Conservation (phyloP, 2,113 vertebrate genomes). For the Leptobrachium leishanense region DNA sequence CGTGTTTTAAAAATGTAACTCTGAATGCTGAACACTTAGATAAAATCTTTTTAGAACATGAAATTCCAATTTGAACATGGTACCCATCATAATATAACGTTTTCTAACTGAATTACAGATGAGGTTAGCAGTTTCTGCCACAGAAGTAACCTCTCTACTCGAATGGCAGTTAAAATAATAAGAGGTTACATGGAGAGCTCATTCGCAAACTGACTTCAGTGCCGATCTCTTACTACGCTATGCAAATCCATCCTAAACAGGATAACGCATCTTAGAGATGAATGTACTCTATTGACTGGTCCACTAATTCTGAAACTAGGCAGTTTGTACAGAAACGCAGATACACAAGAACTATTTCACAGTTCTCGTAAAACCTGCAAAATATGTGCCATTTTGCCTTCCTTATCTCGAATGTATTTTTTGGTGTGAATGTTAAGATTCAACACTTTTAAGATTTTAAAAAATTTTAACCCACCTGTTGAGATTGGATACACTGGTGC, state of each 20-base stretch:
- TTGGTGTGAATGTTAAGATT: too few relatives aligned
- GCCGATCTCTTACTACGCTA: neutral
- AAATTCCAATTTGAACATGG: neutral
- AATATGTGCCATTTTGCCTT: too few relatives aligned
- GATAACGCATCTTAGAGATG: neutral
- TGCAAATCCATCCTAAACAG: conserved; percentile 43
- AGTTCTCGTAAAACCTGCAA: too few relatives aligned
- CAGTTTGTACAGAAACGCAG: conserved; percentile 8
- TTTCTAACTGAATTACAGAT: conserved; percentile 14
- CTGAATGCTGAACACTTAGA: too few relatives aligned
- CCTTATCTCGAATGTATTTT: too few relatives aligned
- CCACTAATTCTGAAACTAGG: conserved; percentile 39
- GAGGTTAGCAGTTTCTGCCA: conserved; percentile 22
- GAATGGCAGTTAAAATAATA: neutral
- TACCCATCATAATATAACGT: neutral
- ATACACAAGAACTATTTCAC: neutral
- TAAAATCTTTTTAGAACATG: too few relatives aligned
- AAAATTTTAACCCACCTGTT: too few relatives aligned
- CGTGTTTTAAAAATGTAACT: too few relatives aligned
- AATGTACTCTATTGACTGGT: neutral
- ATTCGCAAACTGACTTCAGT: conserved; percentile 23
- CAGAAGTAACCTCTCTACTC: neutral
- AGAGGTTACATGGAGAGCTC: neutral
- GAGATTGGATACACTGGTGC: too few relatives aligned
- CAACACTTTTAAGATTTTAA: too few relatives aligned